phyloP scores from a whole-genome alignment of 2,113 vertebrate species.

The Puma concolor region DNA sequence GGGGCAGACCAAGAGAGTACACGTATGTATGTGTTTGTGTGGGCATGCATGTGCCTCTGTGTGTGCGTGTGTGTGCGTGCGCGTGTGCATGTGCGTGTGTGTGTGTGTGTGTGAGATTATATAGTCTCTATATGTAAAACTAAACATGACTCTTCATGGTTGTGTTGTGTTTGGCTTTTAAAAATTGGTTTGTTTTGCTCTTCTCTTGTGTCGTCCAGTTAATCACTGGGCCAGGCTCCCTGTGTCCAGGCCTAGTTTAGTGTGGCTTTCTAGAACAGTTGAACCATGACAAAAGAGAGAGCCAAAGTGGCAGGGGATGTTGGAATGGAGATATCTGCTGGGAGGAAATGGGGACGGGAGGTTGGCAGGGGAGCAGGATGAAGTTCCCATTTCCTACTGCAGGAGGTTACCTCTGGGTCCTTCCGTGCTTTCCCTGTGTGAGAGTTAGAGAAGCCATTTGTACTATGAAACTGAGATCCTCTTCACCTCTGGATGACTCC shows the following conservation, averaged over 20 bases:
- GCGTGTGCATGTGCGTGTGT: too few relatives aligned
- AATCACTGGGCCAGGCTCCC: slow-evolving; percentile 29
- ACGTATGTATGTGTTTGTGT: background rate
- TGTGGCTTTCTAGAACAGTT: slow-evolving; percentile 53
- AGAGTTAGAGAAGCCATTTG: slow-evolving; percentile 50
- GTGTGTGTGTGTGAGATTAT: too few relatives aligned
- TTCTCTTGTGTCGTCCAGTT: slow-evolving; percentile 30
- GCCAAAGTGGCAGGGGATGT: slow-evolving; percentile 66
- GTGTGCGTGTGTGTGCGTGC: background rate
- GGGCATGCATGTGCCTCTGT: background rate
- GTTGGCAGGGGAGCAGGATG: slow-evolving; percentile 74
- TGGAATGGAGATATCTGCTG: slow-evolving; percentile 68
- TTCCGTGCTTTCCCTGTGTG: slow-evolving; percentile 26
- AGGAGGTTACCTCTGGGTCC: slow-evolving; percentile 68
- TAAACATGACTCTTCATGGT: slow-evolving; percentile 33
- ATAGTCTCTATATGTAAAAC: slow-evolving; percentile 47
- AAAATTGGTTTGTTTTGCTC: slow-evolving; percentile 34
- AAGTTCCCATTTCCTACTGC: slow-evolving; percentile 75
- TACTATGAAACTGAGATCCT: slow-evolving; percentile 18
- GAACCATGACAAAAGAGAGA: slow-evolving; percentile 34
- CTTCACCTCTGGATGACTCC: background rate
- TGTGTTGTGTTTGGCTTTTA: background rate
- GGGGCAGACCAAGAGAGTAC: slow-evolving; percentile 18
- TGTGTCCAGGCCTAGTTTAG: slow-evolving; percentile 12
- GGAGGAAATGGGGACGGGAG: slow-evolving; percentile 73